A percentile compares a stretch with the other conserved stretches of the same genome.
phyloP scores from a whole-genome alignment of 2,797 vertebrate species.

The Gambelia wislizenii region DNA sequence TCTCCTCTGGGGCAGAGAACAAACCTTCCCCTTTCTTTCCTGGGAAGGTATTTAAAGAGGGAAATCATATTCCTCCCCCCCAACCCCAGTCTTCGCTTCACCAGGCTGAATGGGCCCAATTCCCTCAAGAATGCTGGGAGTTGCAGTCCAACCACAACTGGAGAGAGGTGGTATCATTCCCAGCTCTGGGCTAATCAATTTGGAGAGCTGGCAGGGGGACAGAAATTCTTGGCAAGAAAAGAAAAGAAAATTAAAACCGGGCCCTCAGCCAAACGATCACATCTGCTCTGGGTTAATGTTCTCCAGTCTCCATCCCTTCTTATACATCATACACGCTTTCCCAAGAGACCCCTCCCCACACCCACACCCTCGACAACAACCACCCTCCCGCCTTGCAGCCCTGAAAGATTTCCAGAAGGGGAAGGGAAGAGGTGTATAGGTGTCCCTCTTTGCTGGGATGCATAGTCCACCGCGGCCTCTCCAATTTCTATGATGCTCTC shows the following conservation, averaged over 20 bases:
- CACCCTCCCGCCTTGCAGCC: no score
- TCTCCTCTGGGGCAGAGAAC: no score
- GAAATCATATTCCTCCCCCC: no score
- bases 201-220: not conserved
- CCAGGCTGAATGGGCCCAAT: no score
- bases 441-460: not conserved
- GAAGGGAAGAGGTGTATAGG: not conserved
- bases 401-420: not conserved
- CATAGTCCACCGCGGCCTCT: not conserved
- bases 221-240: no score
- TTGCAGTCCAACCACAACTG: no score
- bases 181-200: not conserved
- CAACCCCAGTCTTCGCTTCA: no score
- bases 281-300: conserved; percentile 27
- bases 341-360: not conserved
- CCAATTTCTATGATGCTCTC: not conserved
- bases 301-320: not conserved
- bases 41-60: no score
- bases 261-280: not conserved
- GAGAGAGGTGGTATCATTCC: no score
- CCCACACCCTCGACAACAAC: no score
- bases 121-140: no score
- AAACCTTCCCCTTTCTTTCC: no score
- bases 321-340: not conserved
- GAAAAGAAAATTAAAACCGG: not conserved